Evolutionary conservation across 2,797 vertebrate species (phyloP).

Genomic region (Ctenochaetus hawaiiensis): DNA sequence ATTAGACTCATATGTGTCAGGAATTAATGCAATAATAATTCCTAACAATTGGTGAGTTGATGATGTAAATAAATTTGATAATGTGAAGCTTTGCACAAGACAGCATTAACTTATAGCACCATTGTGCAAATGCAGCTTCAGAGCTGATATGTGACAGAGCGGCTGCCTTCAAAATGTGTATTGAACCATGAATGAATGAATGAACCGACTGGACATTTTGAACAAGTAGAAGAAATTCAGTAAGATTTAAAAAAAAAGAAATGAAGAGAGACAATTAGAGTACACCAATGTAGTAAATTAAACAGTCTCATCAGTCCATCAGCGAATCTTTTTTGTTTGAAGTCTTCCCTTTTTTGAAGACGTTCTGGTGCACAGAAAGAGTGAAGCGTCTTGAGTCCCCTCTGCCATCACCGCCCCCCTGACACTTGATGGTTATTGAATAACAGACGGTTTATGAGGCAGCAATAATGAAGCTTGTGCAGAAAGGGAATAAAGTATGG

Average conservation of each 20-base stretch:
- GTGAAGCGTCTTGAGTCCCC: slow-evolving; percentile 26
- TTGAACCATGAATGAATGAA: neutral
- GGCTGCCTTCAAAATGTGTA: neutral
- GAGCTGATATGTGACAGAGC: too few relatives aligned
- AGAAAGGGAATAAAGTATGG: slow-evolving; percentile 71
- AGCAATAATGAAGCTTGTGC: slow-evolving; percentile 72
- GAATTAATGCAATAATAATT: too few relatives aligned
- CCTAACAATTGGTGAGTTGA: too few relatives aligned
- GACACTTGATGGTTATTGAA: slow-evolving; percentile 79
- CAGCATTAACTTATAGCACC: neutral
- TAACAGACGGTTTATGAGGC: slow-evolving; percentile 84
- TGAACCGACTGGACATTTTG: neutral
- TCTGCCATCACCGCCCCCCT: slow-evolving; percentile 51
- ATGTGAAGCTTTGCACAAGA: neutral
- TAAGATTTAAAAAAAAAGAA: neutral
- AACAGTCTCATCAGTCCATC: neutral
- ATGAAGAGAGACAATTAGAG: neutral
- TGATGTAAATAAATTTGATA: too few relatives aligned
- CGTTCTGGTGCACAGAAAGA: slow-evolving; percentile 14
- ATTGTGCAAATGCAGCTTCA: neutral
- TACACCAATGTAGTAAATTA: neutral
- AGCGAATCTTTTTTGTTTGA: neutral
- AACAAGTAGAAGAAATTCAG: neutral
- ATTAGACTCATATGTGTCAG: too few relatives aligned
- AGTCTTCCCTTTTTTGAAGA: slow-evolving; percentile 6